phyloP scores from a whole-genome alignment of 2,113 vertebrate species.

The Cochlearius cochlearius region DNA sequence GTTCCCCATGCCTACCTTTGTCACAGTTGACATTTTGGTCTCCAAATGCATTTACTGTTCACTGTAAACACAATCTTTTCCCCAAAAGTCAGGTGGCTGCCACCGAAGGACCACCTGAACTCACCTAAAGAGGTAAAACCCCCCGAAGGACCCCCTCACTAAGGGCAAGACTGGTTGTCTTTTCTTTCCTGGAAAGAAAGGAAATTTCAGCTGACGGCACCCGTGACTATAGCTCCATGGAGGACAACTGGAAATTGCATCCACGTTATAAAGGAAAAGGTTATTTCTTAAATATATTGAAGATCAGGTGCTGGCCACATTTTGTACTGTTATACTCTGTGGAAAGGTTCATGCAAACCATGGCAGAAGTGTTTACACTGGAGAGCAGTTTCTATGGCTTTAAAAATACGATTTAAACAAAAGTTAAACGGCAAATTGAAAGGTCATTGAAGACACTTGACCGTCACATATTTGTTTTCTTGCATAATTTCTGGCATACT shows the following conservation, averaged over 20 bases:
- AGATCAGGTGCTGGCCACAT: neutral
- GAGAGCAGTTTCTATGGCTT: neutral
- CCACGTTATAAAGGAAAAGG: neutral
- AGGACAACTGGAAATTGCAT: neutral
- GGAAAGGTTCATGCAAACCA: neutral
- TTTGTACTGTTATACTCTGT: neutral
- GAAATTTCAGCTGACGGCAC: neutral
- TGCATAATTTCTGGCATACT: neutral
- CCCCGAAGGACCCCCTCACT: fast-evolving
- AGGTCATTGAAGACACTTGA: neutral
- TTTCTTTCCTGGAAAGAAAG: neutral
- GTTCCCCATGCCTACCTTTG: no score
- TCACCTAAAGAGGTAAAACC: neutral
- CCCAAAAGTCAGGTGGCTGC: neutral
- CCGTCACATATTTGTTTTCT: neutral
- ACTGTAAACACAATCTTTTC: neutral
- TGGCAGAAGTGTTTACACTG: neutral
- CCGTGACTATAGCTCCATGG: neutral
- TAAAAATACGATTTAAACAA: neutral
- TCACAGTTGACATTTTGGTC: neutral
- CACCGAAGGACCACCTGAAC: neutral
- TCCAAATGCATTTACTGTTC: neutral
- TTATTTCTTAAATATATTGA: neutral
- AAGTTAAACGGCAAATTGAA: neutral
- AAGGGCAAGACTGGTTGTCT: neutral